Conservation (phyloP, 2,113 vertebrate species). For the Procapra przewalskii region DNA sequence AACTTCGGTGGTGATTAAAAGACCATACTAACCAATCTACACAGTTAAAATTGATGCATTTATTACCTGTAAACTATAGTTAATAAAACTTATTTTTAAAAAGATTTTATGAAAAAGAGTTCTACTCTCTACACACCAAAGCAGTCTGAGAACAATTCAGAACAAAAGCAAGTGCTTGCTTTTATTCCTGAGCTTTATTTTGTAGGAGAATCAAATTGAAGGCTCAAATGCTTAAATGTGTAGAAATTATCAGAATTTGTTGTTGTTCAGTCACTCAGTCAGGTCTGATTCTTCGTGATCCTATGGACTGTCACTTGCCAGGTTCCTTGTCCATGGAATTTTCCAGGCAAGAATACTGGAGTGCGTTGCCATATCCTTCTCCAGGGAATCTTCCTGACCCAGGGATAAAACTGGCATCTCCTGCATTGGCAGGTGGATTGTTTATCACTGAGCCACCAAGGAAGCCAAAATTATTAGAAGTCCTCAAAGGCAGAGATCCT, state of each 20-base stretch:
- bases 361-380: background rate
- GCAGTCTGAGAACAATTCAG: background rate
- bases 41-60: background rate
- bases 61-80: background rate
- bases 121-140: background rate
- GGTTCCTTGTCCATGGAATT: background rate
- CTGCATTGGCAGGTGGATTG: background rate
- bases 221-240: background rate
- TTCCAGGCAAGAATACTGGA: background rate
- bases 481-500: background rate
- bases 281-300: background rate
- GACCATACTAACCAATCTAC: background rate
- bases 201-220: background rate
- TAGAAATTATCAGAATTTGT: background rate
- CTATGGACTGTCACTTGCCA: background rate
- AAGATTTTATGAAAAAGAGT: background rate
- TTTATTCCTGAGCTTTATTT: constrained; percentile 10
- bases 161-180: background rate
- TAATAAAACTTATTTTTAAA: background rate
- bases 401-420: background rate
- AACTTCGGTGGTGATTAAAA: background rate
- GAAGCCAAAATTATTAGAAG: background rate
- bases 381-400: background rate
- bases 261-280: background rate
- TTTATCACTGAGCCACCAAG: background rate